Base-by-base conservation (phyloP, 2,113 vertebrate species). In the Taurulus bubalis region DNA sequence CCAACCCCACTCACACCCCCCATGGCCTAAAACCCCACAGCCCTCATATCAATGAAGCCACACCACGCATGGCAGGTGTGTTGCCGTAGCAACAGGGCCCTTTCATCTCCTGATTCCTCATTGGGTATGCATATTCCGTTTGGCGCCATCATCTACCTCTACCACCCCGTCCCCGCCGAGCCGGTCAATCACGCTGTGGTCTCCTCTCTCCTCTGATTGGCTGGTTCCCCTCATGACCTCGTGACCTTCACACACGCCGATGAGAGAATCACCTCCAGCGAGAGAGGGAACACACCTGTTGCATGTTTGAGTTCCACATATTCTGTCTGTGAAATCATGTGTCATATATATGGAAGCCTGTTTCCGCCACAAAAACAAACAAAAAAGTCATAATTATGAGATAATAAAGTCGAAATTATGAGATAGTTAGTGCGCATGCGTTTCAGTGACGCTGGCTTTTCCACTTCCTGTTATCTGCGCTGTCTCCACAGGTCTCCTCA, bases 241-340 rank as follows among this genome's bases (percentile, higher is more conserved):
- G 78, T 91, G 93, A 94, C 91, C 90, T 92, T 93, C 93, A 93
- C 82, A 82, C 77, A 69, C n/a, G 8, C 87, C 91, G 91, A 92
- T 87, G 89, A 91, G 89, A 89, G 64, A 71, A 79, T 89, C 90
- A 91, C 87, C 90, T 90, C n/a, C n/a, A n/a, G n/a, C n/a, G n/a
- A n/a, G n/a, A n/a, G n/a, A n/a, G n/a, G n/a, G n/a, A n/a, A n/a
- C n/a, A 32, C 86, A 92, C 91, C 85, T 93, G 92, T 92, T 90
- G 89, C 83, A 83, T 82, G 74, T 75, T 59, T 79, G 83, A 75
- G 66, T 69, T 34, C 53, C 51, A n/a, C n/a, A n/a, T n/a, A n/a
- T n/a, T n/a, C n/a, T n/a, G n/a, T n/a, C n/a, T n/a, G n/a, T n/a
- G n/a, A n/a, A n/a, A n/a, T n/a, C n/a, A n/a, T n/a, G n/a, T n/a